A percentile compares a stretch with the other conserved stretches of the same genome.
phyloP scores from a whole-genome alignment of 2,888 invertebrate species.

The Epirrita christyi region DNA sequence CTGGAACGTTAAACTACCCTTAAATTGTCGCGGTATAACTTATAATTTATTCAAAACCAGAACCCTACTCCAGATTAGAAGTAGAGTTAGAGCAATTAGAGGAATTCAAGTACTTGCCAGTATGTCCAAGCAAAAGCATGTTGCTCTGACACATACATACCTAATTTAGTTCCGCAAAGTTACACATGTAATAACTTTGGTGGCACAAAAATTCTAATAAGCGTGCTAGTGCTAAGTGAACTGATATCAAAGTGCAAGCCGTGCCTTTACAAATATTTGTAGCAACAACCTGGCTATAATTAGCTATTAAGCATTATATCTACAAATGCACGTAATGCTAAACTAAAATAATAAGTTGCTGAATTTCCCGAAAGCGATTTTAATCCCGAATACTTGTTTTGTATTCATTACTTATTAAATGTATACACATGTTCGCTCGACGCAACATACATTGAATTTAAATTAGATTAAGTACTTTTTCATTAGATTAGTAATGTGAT shows the following conservation, averaged over 20 bases:
- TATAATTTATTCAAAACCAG: neutral
- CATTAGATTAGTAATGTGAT: conserved; percentile 2
- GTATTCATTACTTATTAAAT: neutral
- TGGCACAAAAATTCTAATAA: conserved; percentile 6
- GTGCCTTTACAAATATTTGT: neutral
- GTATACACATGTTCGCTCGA: neutral
- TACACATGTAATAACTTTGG: neutral
- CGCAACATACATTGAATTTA: neutral
- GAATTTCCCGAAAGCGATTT: too few species aligned
- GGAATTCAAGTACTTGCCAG: neutral
- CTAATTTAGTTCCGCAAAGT: neutral
- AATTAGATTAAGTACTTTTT: conserved; percentile 11
- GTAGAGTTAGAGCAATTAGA: neutral
- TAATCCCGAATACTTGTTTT: too few species aligned
- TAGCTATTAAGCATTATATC: neutral
- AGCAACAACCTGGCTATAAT: neutral
- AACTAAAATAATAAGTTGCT: conserved; percentile 1
- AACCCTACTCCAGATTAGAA: neutral
- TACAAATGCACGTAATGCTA: conserved; percentile 1
- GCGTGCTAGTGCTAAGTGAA: conserved; percentile 5
- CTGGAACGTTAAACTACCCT: neutral
- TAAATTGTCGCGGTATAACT: neutral
- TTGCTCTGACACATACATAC: neutral
- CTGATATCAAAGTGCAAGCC: neutral
- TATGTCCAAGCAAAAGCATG: neutral